Conservation (phyloP, 1,140 invertebrate genomes). For the Apis cerana region DNA sequence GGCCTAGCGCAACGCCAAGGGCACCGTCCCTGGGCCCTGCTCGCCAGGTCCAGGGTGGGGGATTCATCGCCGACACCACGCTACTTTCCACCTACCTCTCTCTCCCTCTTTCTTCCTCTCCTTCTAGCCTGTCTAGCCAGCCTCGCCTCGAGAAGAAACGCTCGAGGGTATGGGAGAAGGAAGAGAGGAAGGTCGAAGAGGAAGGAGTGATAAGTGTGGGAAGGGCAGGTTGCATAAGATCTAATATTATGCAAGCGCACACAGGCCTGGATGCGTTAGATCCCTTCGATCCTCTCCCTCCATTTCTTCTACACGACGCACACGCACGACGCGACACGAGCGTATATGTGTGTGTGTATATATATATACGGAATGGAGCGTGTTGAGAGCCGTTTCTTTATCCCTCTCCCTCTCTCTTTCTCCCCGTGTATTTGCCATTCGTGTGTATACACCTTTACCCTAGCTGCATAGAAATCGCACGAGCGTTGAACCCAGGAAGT, state of each 20-base stretch:
- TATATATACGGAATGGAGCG: conserved; percentile 33
- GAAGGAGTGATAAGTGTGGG: conserved; percentile 81
- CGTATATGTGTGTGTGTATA: conserved; percentile 37
- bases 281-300: conserved; percentile 58
- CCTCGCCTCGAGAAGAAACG: not conserved
- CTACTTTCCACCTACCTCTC: conserved; percentile 28
- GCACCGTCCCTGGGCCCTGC: conserved; percentile 61
- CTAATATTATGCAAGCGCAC: conserved; percentile 79
- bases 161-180: not conserved
- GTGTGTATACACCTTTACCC: conserved; percentile 53
- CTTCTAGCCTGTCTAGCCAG: not conserved
- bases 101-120: not conserved
- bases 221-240: conserved; percentile 80
- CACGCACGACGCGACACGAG: conserved; percentile 59
- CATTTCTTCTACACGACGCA: conserved; percentile 52
- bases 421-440: not conserved
- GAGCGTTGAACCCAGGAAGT: conserved; percentile 80
- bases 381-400: not conserved
- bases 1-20: conserved; percentile 69
- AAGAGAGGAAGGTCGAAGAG: conserved; percentile 28
- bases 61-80: conserved; percentile 43
- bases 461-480: conserved; percentile 75
- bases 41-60: conserved; percentile 28
- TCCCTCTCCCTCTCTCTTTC: not conserved
- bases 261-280: conserved; percentile 77